A percentile compares a stretch with the other conserved stretches of the same genome.
These are phyloP conservation scores for Megalops atlanticus DNA, from an alignment of 2,113 vertebrate species.

Conservation along the genomic window DNA sequence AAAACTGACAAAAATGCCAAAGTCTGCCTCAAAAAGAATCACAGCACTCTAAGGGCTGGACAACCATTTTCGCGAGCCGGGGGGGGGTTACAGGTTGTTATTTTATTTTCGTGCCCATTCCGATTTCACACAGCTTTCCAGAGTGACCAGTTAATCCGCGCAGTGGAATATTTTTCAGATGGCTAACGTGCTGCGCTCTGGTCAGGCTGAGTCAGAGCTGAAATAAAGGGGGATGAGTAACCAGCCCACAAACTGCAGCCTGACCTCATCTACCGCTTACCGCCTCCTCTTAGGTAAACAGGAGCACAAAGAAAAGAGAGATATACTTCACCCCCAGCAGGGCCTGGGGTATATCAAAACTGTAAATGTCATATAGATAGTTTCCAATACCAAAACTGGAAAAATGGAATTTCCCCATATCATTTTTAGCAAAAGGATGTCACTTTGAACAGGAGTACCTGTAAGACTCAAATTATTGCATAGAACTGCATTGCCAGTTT, in stretches of 20 bases:
- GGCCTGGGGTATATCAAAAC: neutral
- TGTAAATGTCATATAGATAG: no score
- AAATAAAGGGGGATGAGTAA: conserved; percentile 21
- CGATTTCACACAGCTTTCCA: conserved; percentile 69
- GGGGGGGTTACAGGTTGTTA: conserved; percentile 41
- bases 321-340: neutral
- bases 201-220: conserved; percentile 42
- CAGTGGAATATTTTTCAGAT: conserved; percentile 48
- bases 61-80: neutral
- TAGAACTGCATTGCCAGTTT: no score
- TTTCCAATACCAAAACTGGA: no score
- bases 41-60: neutral
- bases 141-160: conserved; percentile 62
- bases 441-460: no score
- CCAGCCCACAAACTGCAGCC: neutral
- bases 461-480: no score
- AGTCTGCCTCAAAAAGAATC: neutral
- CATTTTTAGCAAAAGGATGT: no score
- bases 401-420: no score
- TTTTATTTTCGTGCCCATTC: conserved; percentile 69
- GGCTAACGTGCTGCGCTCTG: conserved; percentile 41
- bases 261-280: neutral
- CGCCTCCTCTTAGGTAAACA: neutral
- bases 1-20: neutral
- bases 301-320: neutral